Evolutionary conservation across 2,888 invertebrate species (phyloP).

Genomic region (Amphipoea lucens): DNA sequence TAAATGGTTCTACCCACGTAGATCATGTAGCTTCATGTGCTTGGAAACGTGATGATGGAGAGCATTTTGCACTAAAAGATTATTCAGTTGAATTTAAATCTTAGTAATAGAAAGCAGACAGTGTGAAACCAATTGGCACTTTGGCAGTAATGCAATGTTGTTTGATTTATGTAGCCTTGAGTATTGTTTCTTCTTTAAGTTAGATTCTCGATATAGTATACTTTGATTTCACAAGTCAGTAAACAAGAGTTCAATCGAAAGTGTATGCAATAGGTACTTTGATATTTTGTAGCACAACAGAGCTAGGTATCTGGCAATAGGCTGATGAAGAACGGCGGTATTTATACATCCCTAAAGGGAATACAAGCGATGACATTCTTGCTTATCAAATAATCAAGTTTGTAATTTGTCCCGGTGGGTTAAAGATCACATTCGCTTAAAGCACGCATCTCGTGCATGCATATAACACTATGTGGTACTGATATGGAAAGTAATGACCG

Average conservation of each 20-base stretch:
- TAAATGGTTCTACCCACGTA: conserved; percentile 49
- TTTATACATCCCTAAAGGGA: neutral
- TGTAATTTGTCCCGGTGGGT: conserved; percentile 9
- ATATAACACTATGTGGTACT: conserved; percentile 25
- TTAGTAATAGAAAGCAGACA: conserved; percentile 24
- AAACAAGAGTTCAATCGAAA: neutral
- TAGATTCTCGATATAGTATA: neutral
- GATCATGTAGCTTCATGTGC: conserved; percentile 14
- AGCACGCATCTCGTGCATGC: conserved; percentile 14
- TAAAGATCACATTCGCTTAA: conserved; percentile 25
- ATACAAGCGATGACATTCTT: neutral
- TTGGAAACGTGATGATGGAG: conserved; percentile 35
- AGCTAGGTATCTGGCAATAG: neutral
- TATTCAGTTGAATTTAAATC: conserved; percentile 17
- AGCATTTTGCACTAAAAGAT: conserved; percentile 32
- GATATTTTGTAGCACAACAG: neutral
- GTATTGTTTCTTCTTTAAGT: neutral
- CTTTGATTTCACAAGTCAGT: neutral
- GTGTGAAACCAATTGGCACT: conserved; percentile 36
- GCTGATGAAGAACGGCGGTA: neutral
- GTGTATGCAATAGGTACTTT: neutral
- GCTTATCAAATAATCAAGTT: conserved; percentile 18
- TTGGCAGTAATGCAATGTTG: conserved; percentile 12
- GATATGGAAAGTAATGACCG: conserved; percentile 57
- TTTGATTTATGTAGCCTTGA: conserved; percentile 17